Evolutionary conservation across 2,113 vertebrate species (phyloP), one percentile per base, ranked within the genome.

Genomic region (Gavialis gangeticus): DNA sequence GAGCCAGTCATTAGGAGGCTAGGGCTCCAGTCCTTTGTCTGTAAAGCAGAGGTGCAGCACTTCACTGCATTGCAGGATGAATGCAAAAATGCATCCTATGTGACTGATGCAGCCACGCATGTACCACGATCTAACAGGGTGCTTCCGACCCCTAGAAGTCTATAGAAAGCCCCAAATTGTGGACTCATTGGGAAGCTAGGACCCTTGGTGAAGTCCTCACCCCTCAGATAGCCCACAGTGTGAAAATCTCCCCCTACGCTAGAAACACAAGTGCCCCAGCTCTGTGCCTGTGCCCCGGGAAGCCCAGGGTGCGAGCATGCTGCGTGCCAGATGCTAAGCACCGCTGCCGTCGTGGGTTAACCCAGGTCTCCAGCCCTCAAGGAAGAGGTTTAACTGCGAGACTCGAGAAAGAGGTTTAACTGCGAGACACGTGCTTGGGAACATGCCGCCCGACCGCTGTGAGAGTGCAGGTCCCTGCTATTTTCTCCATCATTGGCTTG

Each of bases 391-490:
- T 57, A 24, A 18, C 46, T 58, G 7, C 55, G 10, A 57, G 56
- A 27, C 75, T 9, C 25, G 28, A 27, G 54, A 22, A n/a, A 25
- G 16, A 22, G 25, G 25, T 25, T 18, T 21, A 17, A 6, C 27
- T 46, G 7, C 19, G 14, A 12, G 18, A 58, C 46, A 27, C 27
- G 28, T 58, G 55, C 46, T 77, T 46, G 75, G 55, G 55, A n/a
- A 55, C 9, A 54, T 28, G n/a, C 25, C 27, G 6, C 4, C 2
- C 27, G 1, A 69, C 82, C 37, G 59, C 82, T 55, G 17, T 63
- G 59, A 9, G 16, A 85, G 14, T 1, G 1, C 9, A 3, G 27
- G 56, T 37, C 78, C 64, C 37, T 7, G 0, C 78, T 2, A 4
- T 66, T 10, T 10, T 54, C 56, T 56, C 66, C 46, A 11, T 84